Evolutionary conservation across 2,888 invertebrate genomes (phyloP).

Genomic region (Diabrotica balteata): DNA sequence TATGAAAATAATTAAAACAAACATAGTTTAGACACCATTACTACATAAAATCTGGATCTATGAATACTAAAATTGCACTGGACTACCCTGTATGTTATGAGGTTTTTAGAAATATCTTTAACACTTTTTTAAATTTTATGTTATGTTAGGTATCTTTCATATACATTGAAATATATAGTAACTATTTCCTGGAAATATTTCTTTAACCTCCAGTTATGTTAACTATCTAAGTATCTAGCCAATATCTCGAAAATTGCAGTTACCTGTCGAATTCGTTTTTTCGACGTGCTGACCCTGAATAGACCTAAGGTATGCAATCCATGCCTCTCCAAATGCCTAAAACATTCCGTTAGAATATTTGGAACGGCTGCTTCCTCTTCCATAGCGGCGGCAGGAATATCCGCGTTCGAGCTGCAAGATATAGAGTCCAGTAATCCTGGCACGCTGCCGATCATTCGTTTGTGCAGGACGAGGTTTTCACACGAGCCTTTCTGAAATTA

Average conservation of each 20-base stretch:
- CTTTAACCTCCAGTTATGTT: too few species aligned
- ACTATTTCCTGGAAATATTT: not conserved
- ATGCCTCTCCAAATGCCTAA: conserved; percentile 79
- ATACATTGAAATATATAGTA: not conserved
- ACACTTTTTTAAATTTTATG: too few species aligned
- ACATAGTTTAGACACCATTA: too few species aligned
- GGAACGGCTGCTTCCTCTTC: conserved; percentile 71
- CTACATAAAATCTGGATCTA: too few species aligned
- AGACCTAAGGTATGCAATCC: conserved; percentile 88
- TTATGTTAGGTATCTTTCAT: too few species aligned
- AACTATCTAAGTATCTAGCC: too few species aligned
- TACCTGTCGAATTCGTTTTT: conserved; percentile 90
- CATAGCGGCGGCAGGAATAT: conserved; percentile 59
- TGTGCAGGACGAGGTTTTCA: conserved; percentile 69
- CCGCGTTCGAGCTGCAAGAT: conserved; percentile 58
- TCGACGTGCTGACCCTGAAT: conserved; percentile 91
- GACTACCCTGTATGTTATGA: too few species aligned
- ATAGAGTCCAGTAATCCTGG: conserved; percentile 60
- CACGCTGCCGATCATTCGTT: conserved; percentile 64
- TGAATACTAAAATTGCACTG: too few species aligned
- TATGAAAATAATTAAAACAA: not conserved
- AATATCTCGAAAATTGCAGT: not conserved
- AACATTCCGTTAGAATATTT: conserved; percentile 78
- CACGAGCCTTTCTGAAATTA: conserved; percentile 77
- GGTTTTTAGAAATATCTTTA: too few species aligned